A percentile compares a stretch with the other conserved stretches of the same genome.
Conservation (phyloP, 2,797 vertebrate species). For the Myotis pilosus region DNA sequence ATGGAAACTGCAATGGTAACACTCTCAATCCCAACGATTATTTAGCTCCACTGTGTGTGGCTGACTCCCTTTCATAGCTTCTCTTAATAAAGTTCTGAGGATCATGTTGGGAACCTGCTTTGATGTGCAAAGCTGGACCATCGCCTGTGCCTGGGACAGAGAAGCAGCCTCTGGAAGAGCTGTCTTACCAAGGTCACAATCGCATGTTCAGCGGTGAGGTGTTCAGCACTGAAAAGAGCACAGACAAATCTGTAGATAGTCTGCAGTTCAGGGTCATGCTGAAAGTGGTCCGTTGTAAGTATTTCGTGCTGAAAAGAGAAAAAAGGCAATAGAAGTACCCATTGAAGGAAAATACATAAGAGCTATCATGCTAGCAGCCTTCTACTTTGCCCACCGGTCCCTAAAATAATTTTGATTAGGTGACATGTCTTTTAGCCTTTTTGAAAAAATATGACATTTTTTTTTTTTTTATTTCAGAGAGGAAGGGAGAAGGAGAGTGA, state of each 20-base stretch:
- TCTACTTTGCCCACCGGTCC: too few relatives aligned
- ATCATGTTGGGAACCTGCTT: too few relatives aligned
- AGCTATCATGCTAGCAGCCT: too few relatives aligned
- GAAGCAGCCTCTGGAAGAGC: not conserved
- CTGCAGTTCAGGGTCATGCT: conserved; percentile 95
- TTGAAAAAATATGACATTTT: too few relatives aligned
- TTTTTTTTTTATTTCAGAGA: too few relatives aligned
- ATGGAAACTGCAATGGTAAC: not conserved
- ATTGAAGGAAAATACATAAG: too few relatives aligned
- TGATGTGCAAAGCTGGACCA: not conserved
- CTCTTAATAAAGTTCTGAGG: too few relatives aligned
- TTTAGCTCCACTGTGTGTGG: not conserved
- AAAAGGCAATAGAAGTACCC: too few relatives aligned
- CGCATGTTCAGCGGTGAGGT: conserved; percentile 96
- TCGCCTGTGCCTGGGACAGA: not conserved
- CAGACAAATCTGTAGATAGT: conserved; percentile 97
- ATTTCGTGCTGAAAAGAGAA: conserved; percentile 89
- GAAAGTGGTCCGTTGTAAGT: conserved; percentile 92
- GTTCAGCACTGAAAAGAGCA: conserved; percentile 94
- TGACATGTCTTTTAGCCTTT: not conserved
- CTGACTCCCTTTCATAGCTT: not conserved
- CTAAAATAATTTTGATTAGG: too few relatives aligned
- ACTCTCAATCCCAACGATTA: not conserved
- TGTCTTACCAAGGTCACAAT: conserved; percentile 95
- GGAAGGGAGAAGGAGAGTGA: too few relatives aligned